phyloP scores from a whole-genome alignment of 2,888 invertebrate species.

The Drosophila anceps region DNA sequence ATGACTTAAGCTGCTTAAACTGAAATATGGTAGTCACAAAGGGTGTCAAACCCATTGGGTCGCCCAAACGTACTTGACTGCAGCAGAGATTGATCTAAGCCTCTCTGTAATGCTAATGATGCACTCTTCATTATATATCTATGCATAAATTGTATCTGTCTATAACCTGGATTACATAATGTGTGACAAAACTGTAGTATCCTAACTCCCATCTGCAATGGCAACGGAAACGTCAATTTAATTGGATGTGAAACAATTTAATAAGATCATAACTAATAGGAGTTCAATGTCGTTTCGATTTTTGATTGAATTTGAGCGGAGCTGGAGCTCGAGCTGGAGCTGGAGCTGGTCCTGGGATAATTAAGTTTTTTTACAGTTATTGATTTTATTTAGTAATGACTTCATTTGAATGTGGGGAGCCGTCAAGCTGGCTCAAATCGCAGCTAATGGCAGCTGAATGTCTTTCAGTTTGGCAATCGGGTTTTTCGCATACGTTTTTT shows the following conservation, averaged over 20 bases:
- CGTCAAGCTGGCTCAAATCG: constrained; percentile 1
- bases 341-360: constrained; percentile 11
- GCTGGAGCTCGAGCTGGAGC: background rate
- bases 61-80: background rate
- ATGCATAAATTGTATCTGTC: background rate
- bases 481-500: constrained; percentile 5
- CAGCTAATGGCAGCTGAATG: constrained; percentile 13
- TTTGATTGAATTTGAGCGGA: constrained; percentile 4
- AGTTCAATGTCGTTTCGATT: constrained; percentile 14
- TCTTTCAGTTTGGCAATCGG: constrained; percentile 10
- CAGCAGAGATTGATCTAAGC: background rate
- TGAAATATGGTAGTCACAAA: background rate
- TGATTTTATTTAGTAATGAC: constrained; percentile 6
- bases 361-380: background rate
- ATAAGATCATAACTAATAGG: constrained; percentile 19
- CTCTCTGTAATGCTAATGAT: background rate
- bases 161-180: constrained; percentile 9
- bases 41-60: background rate
- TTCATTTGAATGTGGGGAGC: constrained; percentile 19
- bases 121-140: too few species aligned
- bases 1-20: background rate
- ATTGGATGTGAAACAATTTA: constrained; percentile 14
- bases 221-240: constrained; percentile 10
- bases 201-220: background rate
- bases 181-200: constrained; percentile 1